Evolutionary conservation across 2,113 vertebrate genomes (phyloP).

Genomic region (Oncorhynchus masou): DNA sequence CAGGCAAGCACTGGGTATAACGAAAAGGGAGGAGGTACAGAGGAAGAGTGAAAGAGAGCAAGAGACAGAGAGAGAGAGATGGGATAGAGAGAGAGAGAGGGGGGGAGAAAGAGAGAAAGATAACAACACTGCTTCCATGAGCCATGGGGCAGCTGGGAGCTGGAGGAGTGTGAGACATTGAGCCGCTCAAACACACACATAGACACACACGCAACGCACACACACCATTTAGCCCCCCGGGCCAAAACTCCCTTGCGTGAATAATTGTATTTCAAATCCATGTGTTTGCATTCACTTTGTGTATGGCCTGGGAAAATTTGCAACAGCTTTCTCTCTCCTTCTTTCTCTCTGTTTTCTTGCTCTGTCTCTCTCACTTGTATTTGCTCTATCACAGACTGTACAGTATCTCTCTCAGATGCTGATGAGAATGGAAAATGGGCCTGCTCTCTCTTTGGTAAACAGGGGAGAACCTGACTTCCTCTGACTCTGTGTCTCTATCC

Average conservation of each 20-base stretch:
- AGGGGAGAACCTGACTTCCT: neutral
- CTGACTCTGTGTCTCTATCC: neutral
- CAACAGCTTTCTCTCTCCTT: conserved; percentile 20
- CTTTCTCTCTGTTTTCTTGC: conserved; percentile 12
- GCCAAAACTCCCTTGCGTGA: conserved; percentile 52
- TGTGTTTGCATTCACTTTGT: conserved; percentile 37
- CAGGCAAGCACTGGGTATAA: conserved; percentile 30
- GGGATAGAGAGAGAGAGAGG: neutral
- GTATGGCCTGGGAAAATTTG: conserved; percentile 6
- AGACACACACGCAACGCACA: conserved; percentile 7
- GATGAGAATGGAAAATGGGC: too few species aligned
- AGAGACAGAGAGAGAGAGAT: neutral
- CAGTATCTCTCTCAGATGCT: too few species aligned
- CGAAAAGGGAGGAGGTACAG: conserved; percentile 2
- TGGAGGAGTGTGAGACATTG: conserved; percentile 21
- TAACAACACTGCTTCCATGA: conserved; percentile 11
- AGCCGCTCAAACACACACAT: neutral
- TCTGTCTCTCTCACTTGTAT: too few species aligned
- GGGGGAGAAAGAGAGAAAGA: conserved; percentile 30
- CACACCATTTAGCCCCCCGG: conserved; percentile 26
- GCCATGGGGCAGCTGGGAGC: conserved; percentile 42
- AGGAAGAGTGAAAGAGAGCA: conserved; percentile 12
- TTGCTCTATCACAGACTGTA: too few species aligned
- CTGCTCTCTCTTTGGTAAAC: neutral
- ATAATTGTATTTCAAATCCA: conserved; percentile 62